Base-by-base conservation (phyloP, 2,113 vertebrate genomes). In the Fregetta grallaria region DNA sequence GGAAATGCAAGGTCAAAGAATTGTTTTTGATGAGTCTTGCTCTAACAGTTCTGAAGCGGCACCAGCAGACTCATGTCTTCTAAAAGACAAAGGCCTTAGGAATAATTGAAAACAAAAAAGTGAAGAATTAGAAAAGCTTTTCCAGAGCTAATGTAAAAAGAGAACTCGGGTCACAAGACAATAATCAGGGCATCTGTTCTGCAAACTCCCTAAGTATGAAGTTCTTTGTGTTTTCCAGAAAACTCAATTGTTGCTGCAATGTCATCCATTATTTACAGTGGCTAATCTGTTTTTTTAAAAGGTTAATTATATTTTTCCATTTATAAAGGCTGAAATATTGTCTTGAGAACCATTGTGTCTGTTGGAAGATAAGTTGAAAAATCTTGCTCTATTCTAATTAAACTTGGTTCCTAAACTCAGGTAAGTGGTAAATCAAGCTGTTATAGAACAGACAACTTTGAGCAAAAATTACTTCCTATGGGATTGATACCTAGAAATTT, bases 161-260 rank as follows among this genome's bases (percentile, higher is more conserved):
- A 59, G 42, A 78, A 55, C 20, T 87, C 2, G 5, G 16, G 49
- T 88, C 70, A 75, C 32, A 68, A 75, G 71, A 18, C 38, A 56
- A 47, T 52, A 65, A 67, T 32, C 20, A 27, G 34, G 27, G 32
- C 82, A 76, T 68, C 45, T 86, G 49, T 85, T 86, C 63, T 86
- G 36, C 62, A 65, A 9, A 8, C 11, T 85, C 61, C 6, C 36
- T 7, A 50, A 81, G 59, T 15, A 17, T 0, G 0, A 66, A 34
- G 15, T 76, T 83, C 15, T 86, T 61, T 13, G 16, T 63, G 20
- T 58, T 92, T 92, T 65, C 20, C 58, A 17, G 55, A 89, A 90
- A 36, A 71, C 3, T 5, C 30, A 72, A 4, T 36, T 77, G 42
- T 62, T 91, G 53, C 63, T 66, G 19, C 25, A 34, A 0, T 52